Conservation (phyloP, 2,888 invertebrate genomes). For the Pomacea canaliculata region DNA sequence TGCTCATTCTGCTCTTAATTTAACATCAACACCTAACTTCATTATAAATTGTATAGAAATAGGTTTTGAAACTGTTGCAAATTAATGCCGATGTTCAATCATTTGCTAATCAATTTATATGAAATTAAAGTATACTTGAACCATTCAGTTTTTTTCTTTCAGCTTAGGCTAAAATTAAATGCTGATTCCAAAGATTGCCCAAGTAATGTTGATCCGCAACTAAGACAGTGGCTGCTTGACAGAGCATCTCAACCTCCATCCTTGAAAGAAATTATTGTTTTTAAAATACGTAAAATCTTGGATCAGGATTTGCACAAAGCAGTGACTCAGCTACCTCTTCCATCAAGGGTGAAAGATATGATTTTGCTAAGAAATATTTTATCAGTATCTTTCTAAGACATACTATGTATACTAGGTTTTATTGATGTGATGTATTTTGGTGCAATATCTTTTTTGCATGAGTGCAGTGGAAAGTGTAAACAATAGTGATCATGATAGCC, state of each 20-base stretch:
- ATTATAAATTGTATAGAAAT: not conserved
- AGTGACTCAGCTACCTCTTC: constrained; percentile 46
- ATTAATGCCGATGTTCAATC: not conserved
- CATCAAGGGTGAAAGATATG: constrained; percentile 41
- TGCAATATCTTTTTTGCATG: no score
- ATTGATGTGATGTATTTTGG: no score
- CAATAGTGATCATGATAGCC: no score
- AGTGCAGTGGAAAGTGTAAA: no score
- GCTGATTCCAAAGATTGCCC: not conserved
- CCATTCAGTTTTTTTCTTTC: not conserved
- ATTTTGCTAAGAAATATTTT: constrained; percentile 40
- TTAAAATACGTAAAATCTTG: constrained; percentile 40
- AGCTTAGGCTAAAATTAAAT: constrained; percentile 1
- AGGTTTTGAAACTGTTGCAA: not conserved
- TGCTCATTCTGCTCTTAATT: not conserved
- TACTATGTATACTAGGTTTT: no score
- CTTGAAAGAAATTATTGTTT: constrained; percentile 36
- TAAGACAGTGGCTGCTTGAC: constrained; percentile 38
- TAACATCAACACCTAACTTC: not conserved
- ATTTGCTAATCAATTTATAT: not conserved
- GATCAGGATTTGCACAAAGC: constrained; percentile 31
- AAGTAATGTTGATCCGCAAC: constrained; percentile 37
- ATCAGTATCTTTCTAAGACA: not conserved
- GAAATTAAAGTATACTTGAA: not conserved
- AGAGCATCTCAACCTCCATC: constrained; percentile 34